These are phyloP conservation scores for Tubulanus polymorphus DNA, from an alignment of 2,888 invertebrate genomes.

Conservation along the genomic window DNA sequence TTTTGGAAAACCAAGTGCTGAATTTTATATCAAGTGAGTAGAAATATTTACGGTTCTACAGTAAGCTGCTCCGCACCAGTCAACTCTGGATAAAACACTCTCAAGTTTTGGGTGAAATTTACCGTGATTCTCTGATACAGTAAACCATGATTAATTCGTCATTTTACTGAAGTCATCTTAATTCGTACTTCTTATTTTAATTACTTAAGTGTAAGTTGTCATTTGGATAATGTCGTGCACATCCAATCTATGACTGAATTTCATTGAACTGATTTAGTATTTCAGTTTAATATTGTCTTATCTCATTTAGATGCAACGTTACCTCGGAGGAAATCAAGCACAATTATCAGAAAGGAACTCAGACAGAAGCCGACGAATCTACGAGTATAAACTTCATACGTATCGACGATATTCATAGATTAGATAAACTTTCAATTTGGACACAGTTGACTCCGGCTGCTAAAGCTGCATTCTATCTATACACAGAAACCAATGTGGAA, in stretches of 20 bases:
- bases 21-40: conserved; percentile 50
- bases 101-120: not conserved
- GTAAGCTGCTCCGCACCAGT: no score
- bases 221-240: not conserved
- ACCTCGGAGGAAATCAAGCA: conserved; percentile 32
- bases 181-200: no score
- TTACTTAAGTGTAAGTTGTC: no score
- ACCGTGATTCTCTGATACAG: not conserved
- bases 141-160: no score
- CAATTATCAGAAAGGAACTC: conserved; percentile 38
- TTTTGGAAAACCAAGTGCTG: conserved; percentile 50
- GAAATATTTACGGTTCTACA: no score
- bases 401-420: conserved; percentile 22
- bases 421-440: conserved; percentile 33
- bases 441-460: conserved; percentile 40
- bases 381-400: conserved; percentile 38
- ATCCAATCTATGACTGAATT: not conserved
- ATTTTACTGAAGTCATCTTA: no score
- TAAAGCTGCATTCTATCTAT: conserved; percentile 38
- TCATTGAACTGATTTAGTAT: not conserved
- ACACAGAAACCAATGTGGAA: no score
- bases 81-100: no score
- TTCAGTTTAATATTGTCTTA: not conserved
- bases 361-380: conserved; percentile 49
- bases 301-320: conserved; percentile 36